A percentile compares a stretch with the other conserved stretches of the same genome.
Conservation (phyloP, 2,888 invertebrate species). For the Netelia fuscicornis region DNA sequence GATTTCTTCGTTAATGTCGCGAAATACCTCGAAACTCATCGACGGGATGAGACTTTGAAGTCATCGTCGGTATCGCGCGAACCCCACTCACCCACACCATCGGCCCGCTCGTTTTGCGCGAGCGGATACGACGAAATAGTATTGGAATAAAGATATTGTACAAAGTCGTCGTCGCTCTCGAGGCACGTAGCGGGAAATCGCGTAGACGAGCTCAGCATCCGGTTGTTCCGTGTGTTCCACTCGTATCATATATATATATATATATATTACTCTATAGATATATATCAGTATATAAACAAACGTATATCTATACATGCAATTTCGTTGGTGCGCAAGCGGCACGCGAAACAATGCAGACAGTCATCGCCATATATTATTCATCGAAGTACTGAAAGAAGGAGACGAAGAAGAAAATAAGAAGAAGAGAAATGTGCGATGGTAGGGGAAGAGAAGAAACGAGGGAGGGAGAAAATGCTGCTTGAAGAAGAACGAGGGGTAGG, state of each 20-base stretch:
- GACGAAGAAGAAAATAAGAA: neutral
- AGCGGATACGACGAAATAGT: conserved; percentile 63
- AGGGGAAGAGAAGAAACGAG: neutral
- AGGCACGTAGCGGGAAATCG: conserved; percentile 84
- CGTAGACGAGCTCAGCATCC: conserved; percentile 82
- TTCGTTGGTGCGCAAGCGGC: conserved; percentile 72
- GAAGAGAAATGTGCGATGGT: neutral
- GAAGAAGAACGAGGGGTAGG: neutral
- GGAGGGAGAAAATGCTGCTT: conserved; percentile 13
- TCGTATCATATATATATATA: neutral
- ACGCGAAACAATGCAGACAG: conserved; percentile 83
- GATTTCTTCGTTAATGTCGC: conserved; percentile 51
- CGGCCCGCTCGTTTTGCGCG: conserved; percentile 52
- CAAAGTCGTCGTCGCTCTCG: conserved; percentile 41
- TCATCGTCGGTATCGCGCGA: conserved; percentile 45
- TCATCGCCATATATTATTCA: conserved; percentile 82
- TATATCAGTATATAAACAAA: conserved; percentile 12
- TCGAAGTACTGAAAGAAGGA: conserved; percentile 70
- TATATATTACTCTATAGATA: neutral
- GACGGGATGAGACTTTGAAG: conserved; percentile 63
- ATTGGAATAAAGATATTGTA: conserved; percentile 49
- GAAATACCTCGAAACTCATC: conserved; percentile 41
- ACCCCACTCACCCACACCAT: neutral
- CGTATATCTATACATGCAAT: conserved; percentile 47
- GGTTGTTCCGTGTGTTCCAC: conserved; percentile 72